Evolutionary conservation across 2,113 vertebrate genomes (phyloP).

Genomic region (Pogona vitticeps): DNA sequence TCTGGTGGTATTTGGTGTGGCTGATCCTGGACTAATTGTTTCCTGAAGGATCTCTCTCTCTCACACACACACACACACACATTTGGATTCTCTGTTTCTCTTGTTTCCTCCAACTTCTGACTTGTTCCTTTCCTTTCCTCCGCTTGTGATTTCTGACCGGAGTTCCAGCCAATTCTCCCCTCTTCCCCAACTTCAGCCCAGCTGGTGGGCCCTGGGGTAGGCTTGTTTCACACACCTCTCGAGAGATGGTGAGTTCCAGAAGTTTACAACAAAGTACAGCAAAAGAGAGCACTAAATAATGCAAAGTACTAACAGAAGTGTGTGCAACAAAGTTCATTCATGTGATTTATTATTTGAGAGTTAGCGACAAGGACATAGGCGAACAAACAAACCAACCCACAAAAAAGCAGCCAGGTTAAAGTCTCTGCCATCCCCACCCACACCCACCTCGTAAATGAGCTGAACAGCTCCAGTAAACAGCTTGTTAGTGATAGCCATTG

Average conservation of each 20-base stretch:
- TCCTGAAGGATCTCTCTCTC: no score
- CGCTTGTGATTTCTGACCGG: no score
- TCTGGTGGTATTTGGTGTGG: no score
- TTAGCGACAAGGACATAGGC: not conserved
- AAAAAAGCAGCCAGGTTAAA: not conserved
- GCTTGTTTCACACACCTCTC: not conserved
- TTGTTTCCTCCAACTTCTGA: no score
- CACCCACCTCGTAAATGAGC: not conserved
- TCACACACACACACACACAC: no score
- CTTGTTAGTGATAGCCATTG: constrained; percentile 4
- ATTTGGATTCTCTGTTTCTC: no score
- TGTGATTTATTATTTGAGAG: not conserved
- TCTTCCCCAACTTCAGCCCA: no score
- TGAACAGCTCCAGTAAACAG: not conserved
- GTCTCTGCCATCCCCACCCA: rapidly evolving
- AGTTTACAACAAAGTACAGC: rapidly evolving
- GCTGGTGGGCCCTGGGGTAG: not conserved
- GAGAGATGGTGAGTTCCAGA: not conserved
- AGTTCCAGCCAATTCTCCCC: no score
- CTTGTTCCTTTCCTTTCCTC: no score
- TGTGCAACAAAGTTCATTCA: not conserved
- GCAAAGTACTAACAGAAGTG: not conserved
- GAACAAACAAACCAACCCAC: not conserved
- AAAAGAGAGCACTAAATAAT: not conserved
- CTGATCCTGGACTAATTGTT: no score